Evolutionary conservation across 1,140 invertebrate species (phyloP), one percentile per base, ranked within the genome.

Genomic region (Lucilia cuprina): DNA sequence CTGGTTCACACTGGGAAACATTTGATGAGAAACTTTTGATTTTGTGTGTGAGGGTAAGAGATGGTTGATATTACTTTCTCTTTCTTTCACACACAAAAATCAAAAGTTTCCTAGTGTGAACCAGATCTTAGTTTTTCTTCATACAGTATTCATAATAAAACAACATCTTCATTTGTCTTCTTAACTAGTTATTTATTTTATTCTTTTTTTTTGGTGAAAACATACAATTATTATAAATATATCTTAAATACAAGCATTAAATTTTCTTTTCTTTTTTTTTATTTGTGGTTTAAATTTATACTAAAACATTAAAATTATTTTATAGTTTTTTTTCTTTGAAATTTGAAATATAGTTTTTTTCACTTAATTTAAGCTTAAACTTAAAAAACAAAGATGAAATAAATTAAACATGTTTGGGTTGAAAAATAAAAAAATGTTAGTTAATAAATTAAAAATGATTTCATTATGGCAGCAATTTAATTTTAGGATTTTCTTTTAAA

Each of bases 181-280:
- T 41, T 41, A 41, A 41, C 0, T 41, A 41, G 41, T 41, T 41
- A 41, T 41, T 41, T 41, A 41, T 41, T 41, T 5, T n/a, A n/a
- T 41, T 41, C 10, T 10, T 41, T 41, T 41, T 70, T 70, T 21
- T 70, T 70, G n/a, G 65, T 70, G 65, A 21, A 70, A 70, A 70
- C 65, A 70, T 70, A 70, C 65, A 70, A 17, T 55, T 55, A 55
- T 70, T 70, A 19, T 70, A 70, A 70, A 70, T 55, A 17, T 70
- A 21, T 70, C 65, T 70, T 70, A 70, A 30, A 25, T 70, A 70
- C 65, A 70, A 70, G 65, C 65, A 70, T 70, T 70, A 21, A 30
- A 30, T 30, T 30, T 30, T 30, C 25, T 30, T 30, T 10, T 21
- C 25, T 19, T 19, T 21, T 70, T 19, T 19, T 21, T 70, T 10